A percentile compares a stretch with the other conserved stretches of the same genome.
Conservation (phyloP, 2,113 vertebrate species). For the Chroicocephalus ridibundus region DNA sequence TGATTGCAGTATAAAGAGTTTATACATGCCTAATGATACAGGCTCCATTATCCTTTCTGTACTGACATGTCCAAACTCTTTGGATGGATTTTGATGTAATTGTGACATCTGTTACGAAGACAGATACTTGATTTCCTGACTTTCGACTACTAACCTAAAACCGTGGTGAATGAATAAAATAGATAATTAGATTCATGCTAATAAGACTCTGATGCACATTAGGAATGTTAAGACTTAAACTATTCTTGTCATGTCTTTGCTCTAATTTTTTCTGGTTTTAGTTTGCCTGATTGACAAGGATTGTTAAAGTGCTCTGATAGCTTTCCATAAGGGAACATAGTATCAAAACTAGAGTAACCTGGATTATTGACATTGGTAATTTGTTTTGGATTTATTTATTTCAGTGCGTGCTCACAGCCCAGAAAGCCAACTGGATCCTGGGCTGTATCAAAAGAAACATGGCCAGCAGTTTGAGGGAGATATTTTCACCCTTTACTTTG, state of each 20-base stretch:
- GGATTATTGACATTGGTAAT: not conserved
- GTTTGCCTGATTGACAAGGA: not conserved
- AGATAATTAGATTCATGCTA: not conserved
- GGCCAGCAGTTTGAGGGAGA: not conserved
- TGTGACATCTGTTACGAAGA: not conserved
- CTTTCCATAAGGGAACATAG: not conserved
- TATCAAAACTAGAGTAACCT: not conserved
- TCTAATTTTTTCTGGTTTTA: not conserved
- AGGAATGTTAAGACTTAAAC: not conserved
- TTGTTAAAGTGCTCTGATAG: not conserved
- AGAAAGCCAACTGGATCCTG: not conserved
- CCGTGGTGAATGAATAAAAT: not conserved
- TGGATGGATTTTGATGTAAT: not conserved
- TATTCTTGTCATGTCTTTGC: not conserved
- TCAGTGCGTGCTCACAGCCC: not conserved
- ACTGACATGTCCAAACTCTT: not conserved
- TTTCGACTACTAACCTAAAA: not conserved
- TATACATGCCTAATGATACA: not conserved
- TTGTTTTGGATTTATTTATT: not conserved
- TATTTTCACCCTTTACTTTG: not conserved
- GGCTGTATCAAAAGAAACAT: not conserved
- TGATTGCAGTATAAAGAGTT: not conserved
- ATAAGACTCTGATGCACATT: not conserved
- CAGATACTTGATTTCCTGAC: not conserved
- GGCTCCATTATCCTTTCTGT: not conserved